Base-by-base conservation (phyloP, 2,113 vertebrate genomes). In the Apteryx owenii region DNA sequence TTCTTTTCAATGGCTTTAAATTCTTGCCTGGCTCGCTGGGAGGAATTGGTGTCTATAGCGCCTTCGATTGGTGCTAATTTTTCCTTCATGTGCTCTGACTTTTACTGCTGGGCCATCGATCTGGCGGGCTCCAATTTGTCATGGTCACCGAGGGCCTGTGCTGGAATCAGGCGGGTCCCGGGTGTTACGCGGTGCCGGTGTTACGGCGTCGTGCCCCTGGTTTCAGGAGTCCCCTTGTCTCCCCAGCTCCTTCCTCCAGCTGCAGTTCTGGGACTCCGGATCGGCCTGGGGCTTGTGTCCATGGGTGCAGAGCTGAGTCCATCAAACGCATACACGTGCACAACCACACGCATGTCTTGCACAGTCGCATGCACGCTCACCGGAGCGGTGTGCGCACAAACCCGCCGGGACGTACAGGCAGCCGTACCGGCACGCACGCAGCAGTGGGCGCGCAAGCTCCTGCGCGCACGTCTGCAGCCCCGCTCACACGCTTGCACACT, bases 51-150 rank as follows among this genome's bases (percentile, higher is more conserved):
- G 97, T 97, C 97, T 98, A 96, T 96, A 97, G 97, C 88, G 5
- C 83, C 96, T 98, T 98, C 97, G 97, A 98, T 98, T 97, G 92
- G 97, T 97, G 97, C 97, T 98, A 97, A 97, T 98, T 98, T 98
- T 98, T 95, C 96, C 96, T 97, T 97, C 96, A 81, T 97, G 96
- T 95, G 96, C 96, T 94, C 97, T 97, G 97, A 97, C 96, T 97
- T 98, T 97, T 97, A 98, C 92, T 96, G 97, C 95, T 82, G 91
- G 88, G 88, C 81, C 94, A 98, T 98, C 69, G 96, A 97, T 97
- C 96, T 93, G 92, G 71, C n/a, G 5, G 84, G 85, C 71, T 94
- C 60, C 96, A 75, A 96, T 97, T 97, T 97, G 95, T 98, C 97
- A 95, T 87, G 93, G 94, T 95, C 96, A 96, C 66, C 56, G 65